Evolutionary conservation across 1,140 invertebrate species (phyloP).

Genomic region (Neelides sp.): DNA sequence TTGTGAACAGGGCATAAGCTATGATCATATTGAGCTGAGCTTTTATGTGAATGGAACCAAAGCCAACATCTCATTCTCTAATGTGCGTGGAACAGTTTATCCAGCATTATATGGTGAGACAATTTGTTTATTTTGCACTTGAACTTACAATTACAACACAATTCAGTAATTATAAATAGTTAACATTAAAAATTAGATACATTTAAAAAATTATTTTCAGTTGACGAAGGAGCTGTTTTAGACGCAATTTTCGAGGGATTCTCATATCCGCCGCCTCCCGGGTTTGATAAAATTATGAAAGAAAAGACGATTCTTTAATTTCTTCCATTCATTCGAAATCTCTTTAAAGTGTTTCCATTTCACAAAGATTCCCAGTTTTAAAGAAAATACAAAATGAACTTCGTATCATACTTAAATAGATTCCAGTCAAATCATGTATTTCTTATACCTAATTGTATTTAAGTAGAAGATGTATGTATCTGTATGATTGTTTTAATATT

Average conservation of each 20-base stretch:
- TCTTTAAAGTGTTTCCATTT: no score
- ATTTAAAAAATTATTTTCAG: conserved; percentile 47
- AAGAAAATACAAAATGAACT: no score
- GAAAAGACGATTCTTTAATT: conserved; percentile 91
- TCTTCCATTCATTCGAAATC: background rate
- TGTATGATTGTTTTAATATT: no score
- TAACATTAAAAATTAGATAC: conserved; percentile 7
- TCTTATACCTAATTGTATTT: no score
- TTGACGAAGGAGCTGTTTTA: conserved; percentile 92
- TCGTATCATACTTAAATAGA: no score
- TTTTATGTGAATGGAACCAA: conserved; percentile 88
- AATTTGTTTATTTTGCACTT: conserved; percentile 4
- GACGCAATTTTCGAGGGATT: conserved; percentile 88
- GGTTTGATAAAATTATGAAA: conserved; percentile 91
- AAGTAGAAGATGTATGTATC: no score
- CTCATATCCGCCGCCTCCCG: conserved; percentile 63
- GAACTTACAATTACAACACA: conserved; percentile 6
- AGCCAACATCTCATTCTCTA: conserved; percentile 68
- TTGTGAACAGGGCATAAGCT: conserved; percentile 70
- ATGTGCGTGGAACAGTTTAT: conserved; percentile 80
- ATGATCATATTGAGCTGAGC: conserved; percentile 92
- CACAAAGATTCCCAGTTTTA: no score
- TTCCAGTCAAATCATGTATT: no score
- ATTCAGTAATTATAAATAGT: conserved; percentile 2
- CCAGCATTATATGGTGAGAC: conserved; percentile 87